phyloP scores from a whole-genome alignment of 2,888 invertebrate species.

The Xestia xanthographa region DNA sequence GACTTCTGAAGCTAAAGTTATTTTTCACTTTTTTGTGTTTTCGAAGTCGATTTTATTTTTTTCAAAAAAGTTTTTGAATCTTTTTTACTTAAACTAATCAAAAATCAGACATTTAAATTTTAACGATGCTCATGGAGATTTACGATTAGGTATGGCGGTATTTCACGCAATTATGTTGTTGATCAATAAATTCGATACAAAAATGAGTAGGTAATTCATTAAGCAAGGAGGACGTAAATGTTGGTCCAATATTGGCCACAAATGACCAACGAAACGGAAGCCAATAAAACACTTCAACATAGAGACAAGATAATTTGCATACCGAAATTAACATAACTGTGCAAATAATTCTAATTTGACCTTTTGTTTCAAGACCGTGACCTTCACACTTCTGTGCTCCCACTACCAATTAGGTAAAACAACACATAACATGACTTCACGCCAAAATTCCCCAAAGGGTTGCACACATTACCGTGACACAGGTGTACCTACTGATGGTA shows the following conservation, averaged over 20 bases:
- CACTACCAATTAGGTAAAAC: not conserved
- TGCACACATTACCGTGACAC: too few species aligned
- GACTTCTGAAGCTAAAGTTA: too few species aligned
- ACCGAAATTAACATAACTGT: slow-evolving; percentile 28
- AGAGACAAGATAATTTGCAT: slow-evolving; percentile 7
- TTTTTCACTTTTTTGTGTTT: too few species aligned
- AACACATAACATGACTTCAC: not conserved
- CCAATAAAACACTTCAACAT: not conserved
- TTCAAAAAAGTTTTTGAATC: not conserved
- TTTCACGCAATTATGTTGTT: not conserved
- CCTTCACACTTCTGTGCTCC: not conserved
- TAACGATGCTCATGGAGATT: not conserved
- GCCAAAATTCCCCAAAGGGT: not conserved
- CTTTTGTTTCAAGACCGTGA: slow-evolving; percentile 13
- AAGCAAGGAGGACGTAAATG: not conserved
- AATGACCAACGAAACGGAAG: slow-evolving; percentile 5
- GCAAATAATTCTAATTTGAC: slow-evolving; percentile 45
- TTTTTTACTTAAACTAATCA: not conserved
- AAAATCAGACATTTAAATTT: not conserved
- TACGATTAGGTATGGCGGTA: too few species aligned
- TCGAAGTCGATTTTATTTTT: too few species aligned
- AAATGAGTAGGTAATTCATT: too few species aligned
- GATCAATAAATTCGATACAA: not conserved
- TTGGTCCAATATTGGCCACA: slow-evolving; percentile 26
- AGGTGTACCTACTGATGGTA: not conserved